Conservation (phyloP, 2,797 vertebrate genomes). For the Anas bernieri region DNA sequence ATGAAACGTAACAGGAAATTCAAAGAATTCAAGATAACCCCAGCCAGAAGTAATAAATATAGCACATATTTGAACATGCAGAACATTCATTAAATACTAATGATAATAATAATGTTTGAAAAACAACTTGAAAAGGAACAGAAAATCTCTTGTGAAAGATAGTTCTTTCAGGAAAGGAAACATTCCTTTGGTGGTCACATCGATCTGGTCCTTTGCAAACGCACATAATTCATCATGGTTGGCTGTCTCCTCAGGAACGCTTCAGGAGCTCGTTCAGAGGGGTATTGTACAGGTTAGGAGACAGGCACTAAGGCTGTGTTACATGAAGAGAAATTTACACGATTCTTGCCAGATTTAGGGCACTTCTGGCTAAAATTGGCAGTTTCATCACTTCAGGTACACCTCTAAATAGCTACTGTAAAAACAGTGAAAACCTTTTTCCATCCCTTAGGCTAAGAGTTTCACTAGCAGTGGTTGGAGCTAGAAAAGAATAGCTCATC, state of each 20-base stretch:
- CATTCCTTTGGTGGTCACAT: slow-evolving; percentile 45
- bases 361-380: background rate
- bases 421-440: background rate
- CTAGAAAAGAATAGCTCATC: background rate
- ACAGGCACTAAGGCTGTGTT: background rate
- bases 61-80: background rate
- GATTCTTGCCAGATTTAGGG: background rate
- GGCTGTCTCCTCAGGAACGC: background rate
- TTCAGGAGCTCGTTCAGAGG: background rate
- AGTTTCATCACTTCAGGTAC: background rate
- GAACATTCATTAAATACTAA: slow-evolving; percentile 29
- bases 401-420: slow-evolving; percentile 16
- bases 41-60: slow-evolving; percentile 10
- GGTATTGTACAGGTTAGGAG: background rate
- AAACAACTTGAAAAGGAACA: slow-evolving; percentile 25
- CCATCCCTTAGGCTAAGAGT: background rate
- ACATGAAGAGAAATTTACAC: background rate
- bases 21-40: background rate
- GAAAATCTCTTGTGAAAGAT: slow-evolving; percentile 29
- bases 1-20: slow-evolving; percentile 15
- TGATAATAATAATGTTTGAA: background rate
- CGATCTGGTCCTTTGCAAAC: background rate
- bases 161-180: slow-evolving; percentile 25
- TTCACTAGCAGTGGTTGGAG: background rate
- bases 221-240: background rate